Evolutionary conservation across 1,140 invertebrate species (phyloP).

Genomic region (Drosophila neocordata): DNA sequence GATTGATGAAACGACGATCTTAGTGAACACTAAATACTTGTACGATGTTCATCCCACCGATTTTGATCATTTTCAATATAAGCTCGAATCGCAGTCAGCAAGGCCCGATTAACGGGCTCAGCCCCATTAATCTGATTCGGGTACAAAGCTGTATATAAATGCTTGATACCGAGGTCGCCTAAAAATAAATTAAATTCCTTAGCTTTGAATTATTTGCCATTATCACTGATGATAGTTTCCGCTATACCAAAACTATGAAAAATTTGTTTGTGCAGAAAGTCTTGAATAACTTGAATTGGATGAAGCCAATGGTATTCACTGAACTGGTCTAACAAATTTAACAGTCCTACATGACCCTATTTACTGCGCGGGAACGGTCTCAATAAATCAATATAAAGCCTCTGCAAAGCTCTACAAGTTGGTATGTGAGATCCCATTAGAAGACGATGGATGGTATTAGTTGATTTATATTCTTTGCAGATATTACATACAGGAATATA

Average conservation of each 20-base stretch:
- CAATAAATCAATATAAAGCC: constrained; percentile 32
- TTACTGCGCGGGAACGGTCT: constrained; percentile 32
- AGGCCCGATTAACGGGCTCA: constrained; percentile 35
- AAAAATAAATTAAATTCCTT: too few species aligned
- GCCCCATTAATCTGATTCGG: constrained; percentile 34
- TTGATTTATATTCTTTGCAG: constrained; percentile 34
- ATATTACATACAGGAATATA: constrained; percentile 17
- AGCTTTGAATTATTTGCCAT: constrained; percentile 47
- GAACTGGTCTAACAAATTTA: constrained; percentile 26
- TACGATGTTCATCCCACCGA: too few species aligned
- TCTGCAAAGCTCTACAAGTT: constrained; percentile 26
- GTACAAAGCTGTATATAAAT: constrained; percentile 25
- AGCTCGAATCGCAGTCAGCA: constrained; percentile 34
- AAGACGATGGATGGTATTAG: constrained; percentile 20
- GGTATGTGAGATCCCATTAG: constrained; percentile 16
- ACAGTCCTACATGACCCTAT: constrained; percentile 26
- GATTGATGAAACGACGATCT: too few species aligned
- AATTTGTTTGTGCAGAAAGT: constrained; percentile 12
- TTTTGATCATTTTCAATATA: too few species aligned
- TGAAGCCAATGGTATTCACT: constrained; percentile 16
- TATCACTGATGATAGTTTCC: constrained; percentile 49
- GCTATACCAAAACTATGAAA: constrained; percentile 47
- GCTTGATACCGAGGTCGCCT: too few species aligned
- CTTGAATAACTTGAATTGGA: constrained; percentile 14
- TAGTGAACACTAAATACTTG: too few species aligned